phyloP scores from a whole-genome alignment of 2,888 invertebrate species.

The Leucophenga maculata region DNA sequence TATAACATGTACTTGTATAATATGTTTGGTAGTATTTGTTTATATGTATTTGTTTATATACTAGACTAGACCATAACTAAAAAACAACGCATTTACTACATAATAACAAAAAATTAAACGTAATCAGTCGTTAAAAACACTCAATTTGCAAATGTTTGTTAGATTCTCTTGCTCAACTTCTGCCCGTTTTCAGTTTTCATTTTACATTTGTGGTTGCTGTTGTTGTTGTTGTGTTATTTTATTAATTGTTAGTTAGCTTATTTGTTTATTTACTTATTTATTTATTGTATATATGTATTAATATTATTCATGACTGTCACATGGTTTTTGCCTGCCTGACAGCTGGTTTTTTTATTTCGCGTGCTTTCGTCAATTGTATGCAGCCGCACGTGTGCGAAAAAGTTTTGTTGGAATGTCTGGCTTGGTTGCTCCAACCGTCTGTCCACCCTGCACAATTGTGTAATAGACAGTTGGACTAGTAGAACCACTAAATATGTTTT shows the following conservation, averaged over 20 bases:
- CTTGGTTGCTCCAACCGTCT: too few species aligned
- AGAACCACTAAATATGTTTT: too few species aligned
- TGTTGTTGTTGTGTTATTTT: slow-evolving; percentile 1
- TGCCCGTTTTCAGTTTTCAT: too few species aligned
- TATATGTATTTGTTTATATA: too few species aligned
- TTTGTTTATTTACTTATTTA: slow-evolving; percentile 5
- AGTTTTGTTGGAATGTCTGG: too few species aligned
- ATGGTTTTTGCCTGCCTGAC: neutral
- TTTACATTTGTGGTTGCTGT: neutral
- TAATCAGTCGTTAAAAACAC: slow-evolving; percentile 35
- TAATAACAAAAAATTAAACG: slow-evolving; percentile 28
- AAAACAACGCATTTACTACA: neutral
- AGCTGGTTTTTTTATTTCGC: too few species aligned
- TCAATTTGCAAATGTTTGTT: slow-evolving; percentile 28
- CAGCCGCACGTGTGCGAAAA: too few species aligned
- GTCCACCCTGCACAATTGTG: too few species aligned
- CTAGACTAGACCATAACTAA: neutral
- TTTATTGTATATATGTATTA: slow-evolving; percentile 1
- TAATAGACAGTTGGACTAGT: too few species aligned
- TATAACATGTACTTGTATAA: too few species aligned
- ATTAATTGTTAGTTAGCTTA: neutral
- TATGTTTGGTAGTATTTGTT: too few species aligned
- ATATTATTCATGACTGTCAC: slow-evolving; percentile 9
- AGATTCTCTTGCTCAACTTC: neutral
- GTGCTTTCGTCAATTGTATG: too few species aligned